Base-by-base conservation (phyloP, 1,140 invertebrate species). In the Himalopsyche phryganea region DNA sequence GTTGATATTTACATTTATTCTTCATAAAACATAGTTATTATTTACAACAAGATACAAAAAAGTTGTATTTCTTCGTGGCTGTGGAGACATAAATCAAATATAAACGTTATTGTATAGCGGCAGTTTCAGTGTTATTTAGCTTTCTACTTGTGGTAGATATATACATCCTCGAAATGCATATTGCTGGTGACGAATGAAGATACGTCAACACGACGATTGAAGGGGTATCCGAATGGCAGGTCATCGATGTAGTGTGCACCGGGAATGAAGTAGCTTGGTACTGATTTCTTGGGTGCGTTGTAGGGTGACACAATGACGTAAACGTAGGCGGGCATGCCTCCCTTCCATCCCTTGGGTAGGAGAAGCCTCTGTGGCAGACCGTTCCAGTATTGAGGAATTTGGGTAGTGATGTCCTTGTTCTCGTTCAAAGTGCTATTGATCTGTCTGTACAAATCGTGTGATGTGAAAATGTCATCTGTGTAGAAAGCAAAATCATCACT, bases 211-310 rank as follows among this genome's bases (percentile, higher is more conserved):
- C 71, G 71, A 61, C 85, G 80, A 66, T 90, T 85, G 63, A 89
- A 80, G 45, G 86, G 86, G 73, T 79, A 89, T 23, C 83, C 85
- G 66, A 86, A 76, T 36, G 85, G 79, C 65, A 77, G 79, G 38
- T 75, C 78, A 62, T 86, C 84, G 1, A 79, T 67, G 32, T 11
- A 70, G 28, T 73, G 69, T 33, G 71, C 68, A 1, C 77, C 76
- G 48, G 72, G 67, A 2, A 76, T 73, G 17, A 76, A 70, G 47
- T 69, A 74, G 62, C 71, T 71, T 6, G 63, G 59, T 18, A 71
- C 58, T 11, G 73, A 66, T 4, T 60, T 63, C 38, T 50, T 69
- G 66, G 58, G 73, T 66, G 51, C 71, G 0, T 63, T 65, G 62
- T 77, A 69, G 2, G 75, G 78, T n/a, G 75, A 77, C 0, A 86